Evolutionary conservation across 2,113 vertebrate species (phyloP).

Genomic region (Peromyscus leucopus): DNA sequence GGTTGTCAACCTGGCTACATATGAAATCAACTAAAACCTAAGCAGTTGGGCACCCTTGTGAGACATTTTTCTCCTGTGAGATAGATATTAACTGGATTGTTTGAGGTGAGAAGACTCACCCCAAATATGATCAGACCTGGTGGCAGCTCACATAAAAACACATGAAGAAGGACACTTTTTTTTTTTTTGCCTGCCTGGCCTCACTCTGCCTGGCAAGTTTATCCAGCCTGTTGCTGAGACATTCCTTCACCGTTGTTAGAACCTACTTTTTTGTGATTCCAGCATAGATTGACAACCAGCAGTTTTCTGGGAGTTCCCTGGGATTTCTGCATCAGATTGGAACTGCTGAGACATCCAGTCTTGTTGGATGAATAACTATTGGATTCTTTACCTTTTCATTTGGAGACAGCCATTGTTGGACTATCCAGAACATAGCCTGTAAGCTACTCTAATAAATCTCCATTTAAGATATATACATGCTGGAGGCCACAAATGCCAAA

Average conservation of each 20-base stretch:
- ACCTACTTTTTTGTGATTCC: neutral
- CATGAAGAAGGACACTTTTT: neutral
- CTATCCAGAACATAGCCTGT: neutral
- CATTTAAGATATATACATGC: neutral
- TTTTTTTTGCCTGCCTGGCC: neutral
- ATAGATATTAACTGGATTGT: neutral
- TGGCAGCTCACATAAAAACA: neutral
- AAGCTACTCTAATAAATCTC: neutral
- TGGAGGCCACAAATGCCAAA: neutral
- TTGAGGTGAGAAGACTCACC: neutral
- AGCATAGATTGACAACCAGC: neutral
- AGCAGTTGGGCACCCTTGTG: neutral
- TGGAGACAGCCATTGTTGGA: neutral
- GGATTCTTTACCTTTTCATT: neutral
- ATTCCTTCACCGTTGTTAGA: neutral
- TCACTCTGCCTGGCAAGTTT: neutral
- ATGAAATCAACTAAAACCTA: neutral
- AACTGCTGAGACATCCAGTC: neutral
- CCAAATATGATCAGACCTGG: neutral
- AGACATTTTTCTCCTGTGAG: neutral
- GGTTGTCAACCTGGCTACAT: neutral
- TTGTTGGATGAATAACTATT: neutral
- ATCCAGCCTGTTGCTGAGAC: neutral
- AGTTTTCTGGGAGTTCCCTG: neutral
- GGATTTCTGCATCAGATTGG: neutral